Base-by-base conservation (phyloP, 1,140 invertebrate genomes). In the Diuraphis noxia region DNA sequence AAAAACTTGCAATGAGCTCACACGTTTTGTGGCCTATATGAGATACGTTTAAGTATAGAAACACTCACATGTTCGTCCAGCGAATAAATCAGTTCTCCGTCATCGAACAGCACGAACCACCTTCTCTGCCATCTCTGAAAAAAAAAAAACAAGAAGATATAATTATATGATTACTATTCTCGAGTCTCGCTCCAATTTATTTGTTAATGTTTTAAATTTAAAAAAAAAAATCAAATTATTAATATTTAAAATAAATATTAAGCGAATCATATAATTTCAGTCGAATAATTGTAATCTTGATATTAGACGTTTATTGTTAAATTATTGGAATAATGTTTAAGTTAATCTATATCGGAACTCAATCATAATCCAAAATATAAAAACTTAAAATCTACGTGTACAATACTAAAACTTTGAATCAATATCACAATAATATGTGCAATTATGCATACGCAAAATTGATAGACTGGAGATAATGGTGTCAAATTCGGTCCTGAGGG, bases 21-120 rank as follows among this genome's bases (percentile, higher is more conserved):
- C 41, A 90, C 88, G 72, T 90, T 46, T 90, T 79, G 89, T 30
- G 72, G 89, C 72, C 77, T 49, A 82, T 91, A 88, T 63, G 34
- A 88, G 10, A 63, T 43, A 88, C 46, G 43, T 52, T 56, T 56
- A 88, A 63, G 82, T 92, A 92, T 92, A 88, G 30, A 43, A 92
- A 92, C 25, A 97, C 98, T 98, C 95, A 99, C 98, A 95, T 98
- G 97, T 95, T 99, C 98, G 95, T 99, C 98, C 93, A 99, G 96
- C 8, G 98, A 98, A 94, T 98, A 99, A 82, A 97, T 98, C 25
- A 99, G 95, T 94, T 99, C 98, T 56, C 98, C 98, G 94, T 99
- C 98, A 94, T 99, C 98, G 94, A 98, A 99, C 17, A 99, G 95
- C n/a, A 98, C 97, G 95, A 99, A 99, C 97, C 98, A 99, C 93